Percentiles rank a stretch among this genome's conserved stretches.
These are phyloP conservation scores for Pheucticus melanocephalus DNA, from an alignment of 2,113 vertebrate species.

Conservation along the genomic window DNA sequence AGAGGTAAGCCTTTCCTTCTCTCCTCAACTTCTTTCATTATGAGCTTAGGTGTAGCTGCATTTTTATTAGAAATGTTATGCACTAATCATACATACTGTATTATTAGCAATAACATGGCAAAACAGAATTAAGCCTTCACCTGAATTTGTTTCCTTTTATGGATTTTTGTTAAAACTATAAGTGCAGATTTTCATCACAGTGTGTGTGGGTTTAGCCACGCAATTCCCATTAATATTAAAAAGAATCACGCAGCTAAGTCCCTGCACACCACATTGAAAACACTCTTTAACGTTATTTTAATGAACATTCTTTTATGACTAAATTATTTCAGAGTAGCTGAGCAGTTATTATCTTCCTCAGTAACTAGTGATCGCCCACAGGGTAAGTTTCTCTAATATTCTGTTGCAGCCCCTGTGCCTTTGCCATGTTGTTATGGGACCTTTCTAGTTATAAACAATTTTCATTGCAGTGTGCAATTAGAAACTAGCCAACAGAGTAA, in stretches of 20 bases:
- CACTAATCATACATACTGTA: background rate
- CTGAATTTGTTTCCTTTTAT: conserved; percentile 20
- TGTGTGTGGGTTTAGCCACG: background rate
- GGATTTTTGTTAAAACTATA: conserved; percentile 5
- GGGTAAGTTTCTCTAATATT: conserved; percentile 52
- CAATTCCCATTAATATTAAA: conserved; percentile 51
- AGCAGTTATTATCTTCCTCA: conserved; percentile 61
- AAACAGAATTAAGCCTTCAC: background rate
- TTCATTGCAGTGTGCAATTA: conserved; percentile 39
- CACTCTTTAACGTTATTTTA: conserved; percentile 66
- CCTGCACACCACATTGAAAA: conserved; percentile 40
- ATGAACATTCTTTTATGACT: conserved; percentile 67
- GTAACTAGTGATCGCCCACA: conserved; percentile 39
- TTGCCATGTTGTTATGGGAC: conserved; percentile 42
- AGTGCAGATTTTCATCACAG: background rate
- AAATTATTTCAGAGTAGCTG: conserved; percentile 59
- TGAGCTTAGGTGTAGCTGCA: background rate
- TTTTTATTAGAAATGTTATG: background rate
- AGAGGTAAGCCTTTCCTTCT: background rate
- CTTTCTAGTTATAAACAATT: conserved; percentile 50
- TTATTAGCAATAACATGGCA: conserved; percentile 25
- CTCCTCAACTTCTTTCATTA: background rate
- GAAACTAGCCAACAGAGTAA: conserved; percentile 20
- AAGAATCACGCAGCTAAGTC: conserved; percentile 35
- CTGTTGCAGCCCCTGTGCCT: conserved; percentile 12